Evolutionary conservation across 2,797 vertebrate species (phyloP), one percentile per base, ranked within the genome.

Genomic region (Neomorphus geoffroyi): DNA sequence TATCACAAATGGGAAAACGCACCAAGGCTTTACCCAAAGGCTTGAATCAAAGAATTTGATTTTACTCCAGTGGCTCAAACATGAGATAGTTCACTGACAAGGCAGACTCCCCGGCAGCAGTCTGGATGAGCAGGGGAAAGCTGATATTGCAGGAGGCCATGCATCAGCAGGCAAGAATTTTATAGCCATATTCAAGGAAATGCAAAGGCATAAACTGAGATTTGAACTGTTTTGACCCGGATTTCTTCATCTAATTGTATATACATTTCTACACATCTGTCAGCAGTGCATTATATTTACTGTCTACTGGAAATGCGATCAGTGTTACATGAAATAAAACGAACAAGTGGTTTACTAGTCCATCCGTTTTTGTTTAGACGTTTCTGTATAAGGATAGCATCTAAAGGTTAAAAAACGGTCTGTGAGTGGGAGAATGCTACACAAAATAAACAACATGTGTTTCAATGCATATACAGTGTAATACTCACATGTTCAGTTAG

Each of bases 321-420:
- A 70, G 69, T 58, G 18, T 56, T 77, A n/a, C 56, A 79, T 24
- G 66, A 97, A 94, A 95, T 53, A 58, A 91, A 96, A 90, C n/a
- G 15, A 86, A 84, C 43, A 37, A 74, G 46, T 56, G 60, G 80
- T 91, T 94, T 96, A 84, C 77, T 84, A 46, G 64, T 33, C 58
- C 2, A 1, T n/a, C 32, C n/a, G 45, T 8, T 88, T 91, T 79
- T 88, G 73, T 94, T 88, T 79, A 53, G 73, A 26, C 75, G 58
- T 91, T 84, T 91, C 77, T 69, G 16, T 35, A 65, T 22, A 77
- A 87, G 78, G 45, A 69, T 10, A 79, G 61, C 57, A 91, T 82
- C 51, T 90, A 88, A 96, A 96, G 79, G 80, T 93, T 94, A 93
- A 94, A 90, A 92, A 84, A 93, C n/a, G 82, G 70, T 71, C 88